Conservation (phyloP, 2,797 vertebrate species). For the Odontamblyopus rebecca region DNA sequence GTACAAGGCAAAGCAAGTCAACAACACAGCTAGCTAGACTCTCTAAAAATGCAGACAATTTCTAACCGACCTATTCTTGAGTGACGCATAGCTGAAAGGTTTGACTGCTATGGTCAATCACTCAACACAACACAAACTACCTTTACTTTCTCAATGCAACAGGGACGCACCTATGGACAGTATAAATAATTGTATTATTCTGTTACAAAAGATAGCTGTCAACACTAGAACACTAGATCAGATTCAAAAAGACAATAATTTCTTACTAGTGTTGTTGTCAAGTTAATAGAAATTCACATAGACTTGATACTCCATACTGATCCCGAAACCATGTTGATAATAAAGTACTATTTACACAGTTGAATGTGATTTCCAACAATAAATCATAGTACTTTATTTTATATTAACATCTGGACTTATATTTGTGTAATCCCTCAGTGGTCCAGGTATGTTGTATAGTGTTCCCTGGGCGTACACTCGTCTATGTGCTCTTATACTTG, state of each 20-base stretch:
- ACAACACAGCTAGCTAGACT: neutral
- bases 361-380: too few species aligned
- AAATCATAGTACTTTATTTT: too few species aligned
- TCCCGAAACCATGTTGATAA: too few species aligned
- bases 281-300: too few species aligned
- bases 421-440: too few species aligned
- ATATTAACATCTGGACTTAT: too few species aligned
- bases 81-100: slow-evolving; percentile 56
- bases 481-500: too few species aligned
- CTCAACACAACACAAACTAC: neutral
- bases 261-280: too few species aligned
- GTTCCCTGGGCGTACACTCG: too few species aligned
- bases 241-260: neutral
- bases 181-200: neutral
- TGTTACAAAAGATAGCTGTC: neutral
- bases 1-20: neutral
- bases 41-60: neutral
- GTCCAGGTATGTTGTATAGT: too few species aligned
- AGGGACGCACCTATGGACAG: neutral
- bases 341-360: too few species aligned
- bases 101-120: slow-evolving; percentile 23
- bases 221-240: neutral
- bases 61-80: slow-evolving; percentile 38
- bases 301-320: too few species aligned
- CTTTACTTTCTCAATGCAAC: neutral